Conservation (phyloP, 2,797 vertebrate genomes). For the Sternotherus odoratus region DNA sequence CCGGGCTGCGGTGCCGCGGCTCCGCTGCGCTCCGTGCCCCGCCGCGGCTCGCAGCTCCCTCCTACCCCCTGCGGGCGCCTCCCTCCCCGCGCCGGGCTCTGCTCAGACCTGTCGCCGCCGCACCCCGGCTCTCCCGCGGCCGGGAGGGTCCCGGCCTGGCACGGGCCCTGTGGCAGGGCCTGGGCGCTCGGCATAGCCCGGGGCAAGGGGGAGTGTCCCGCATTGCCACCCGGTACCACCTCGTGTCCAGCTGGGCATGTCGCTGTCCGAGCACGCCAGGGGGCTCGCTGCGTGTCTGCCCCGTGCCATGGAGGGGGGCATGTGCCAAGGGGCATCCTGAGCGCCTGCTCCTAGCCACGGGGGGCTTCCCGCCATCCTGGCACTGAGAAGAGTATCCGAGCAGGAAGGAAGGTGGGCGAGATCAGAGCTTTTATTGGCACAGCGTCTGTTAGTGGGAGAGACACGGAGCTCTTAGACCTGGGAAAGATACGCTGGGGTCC, state of each 20-base stretch:
- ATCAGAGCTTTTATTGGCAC: neutral
- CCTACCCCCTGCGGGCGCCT: constrained; percentile 37
- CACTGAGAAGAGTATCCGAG: too few relatives aligned
- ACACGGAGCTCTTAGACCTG: too few relatives aligned
- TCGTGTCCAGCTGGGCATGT: neutral
- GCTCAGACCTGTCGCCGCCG: constrained; percentile 49
- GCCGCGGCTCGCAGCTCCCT: neutral
- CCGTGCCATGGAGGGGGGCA: too few relatives aligned
- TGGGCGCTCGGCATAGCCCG: neutral
- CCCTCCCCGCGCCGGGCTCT: constrained; percentile 18
- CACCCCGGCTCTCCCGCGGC: constrained; percentile 46
- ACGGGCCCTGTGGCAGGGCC: neutral
- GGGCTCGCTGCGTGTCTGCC: neutral
- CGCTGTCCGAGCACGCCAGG: too few relatives aligned
- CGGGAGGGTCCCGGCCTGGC: neutral
- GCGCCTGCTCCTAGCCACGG: neutral
- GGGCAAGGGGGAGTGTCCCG: neutral
- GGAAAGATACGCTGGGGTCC: too few relatives aligned
- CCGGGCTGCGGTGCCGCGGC: neutral
- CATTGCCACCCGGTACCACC: neutral
- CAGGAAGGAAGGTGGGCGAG: neutral
- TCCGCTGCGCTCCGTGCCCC: neutral
- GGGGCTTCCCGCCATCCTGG: too few relatives aligned
- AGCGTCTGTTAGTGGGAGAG: neutral
- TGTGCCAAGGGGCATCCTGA: neutral